Evolutionary conservation across 2,888 invertebrate genomes (phyloP).

Genomic region (Scaptomyza flava): DNA sequence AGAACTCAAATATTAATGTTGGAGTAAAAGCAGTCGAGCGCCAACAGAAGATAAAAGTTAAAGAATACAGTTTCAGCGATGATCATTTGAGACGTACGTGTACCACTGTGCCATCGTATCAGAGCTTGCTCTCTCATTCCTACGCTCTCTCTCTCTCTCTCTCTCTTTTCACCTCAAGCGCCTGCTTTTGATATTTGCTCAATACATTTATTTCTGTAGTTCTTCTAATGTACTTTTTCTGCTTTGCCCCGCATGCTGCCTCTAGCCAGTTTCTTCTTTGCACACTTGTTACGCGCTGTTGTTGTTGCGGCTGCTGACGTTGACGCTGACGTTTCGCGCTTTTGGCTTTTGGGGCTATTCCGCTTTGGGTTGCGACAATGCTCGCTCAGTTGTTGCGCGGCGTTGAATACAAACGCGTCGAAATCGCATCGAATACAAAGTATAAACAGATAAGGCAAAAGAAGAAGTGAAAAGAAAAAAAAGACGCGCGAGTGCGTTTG

Average conservation of each 20-base stretch:
- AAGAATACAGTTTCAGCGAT: neutral
- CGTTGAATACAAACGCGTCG: constrained; percentile 77
- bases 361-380: constrained; percentile 42
- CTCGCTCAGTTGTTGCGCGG: constrained; percentile 82
- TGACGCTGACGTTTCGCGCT: constrained; percentile 43
- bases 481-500: constrained; percentile 68
- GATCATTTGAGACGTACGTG: constrained; percentile 6
- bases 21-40: neutral
- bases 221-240: constrained; percentile 44
- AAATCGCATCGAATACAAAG: constrained; percentile 50
- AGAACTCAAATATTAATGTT: neutral
- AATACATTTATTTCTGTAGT: constrained; percentile 72
- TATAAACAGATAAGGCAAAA: constrained; percentile 26
- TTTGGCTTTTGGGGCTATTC: constrained; percentile 45
- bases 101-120: constrained; percentile 44
- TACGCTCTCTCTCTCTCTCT: neutral
- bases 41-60: neutral
- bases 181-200: constrained; percentile 67
- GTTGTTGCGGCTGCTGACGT: constrained; percentile 51
- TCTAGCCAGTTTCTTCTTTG: constrained; percentile 32
- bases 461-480: constrained; percentile 6
- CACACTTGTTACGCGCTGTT: constrained; percentile 69
- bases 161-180: neutral
- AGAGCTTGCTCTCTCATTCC: constrained; percentile 8
- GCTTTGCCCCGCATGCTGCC: constrained; percentile 6